Conservation (phyloP, 2,888 invertebrate species). For the Liodrosophila aerea region DNA sequence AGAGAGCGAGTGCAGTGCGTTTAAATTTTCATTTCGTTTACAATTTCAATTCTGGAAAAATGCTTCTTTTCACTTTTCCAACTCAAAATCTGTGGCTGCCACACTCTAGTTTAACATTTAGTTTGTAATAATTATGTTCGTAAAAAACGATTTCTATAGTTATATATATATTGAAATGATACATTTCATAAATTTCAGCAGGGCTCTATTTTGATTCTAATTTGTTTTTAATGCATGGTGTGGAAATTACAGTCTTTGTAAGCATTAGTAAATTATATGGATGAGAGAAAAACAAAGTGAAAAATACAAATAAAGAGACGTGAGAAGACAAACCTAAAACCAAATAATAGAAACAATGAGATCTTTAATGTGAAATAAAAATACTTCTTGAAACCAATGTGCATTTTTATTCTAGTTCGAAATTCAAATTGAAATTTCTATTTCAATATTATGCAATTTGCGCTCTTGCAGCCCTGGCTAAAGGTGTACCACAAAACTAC, state of each 20-base stretch:
- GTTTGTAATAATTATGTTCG: too few species aligned
- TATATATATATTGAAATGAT: constrained; percentile 1
- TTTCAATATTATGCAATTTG: too few species aligned
- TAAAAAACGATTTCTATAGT: background rate
- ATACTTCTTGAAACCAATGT: constrained; percentile 48
- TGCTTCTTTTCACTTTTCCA: constrained; percentile 9
- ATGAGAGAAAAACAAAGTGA: constrained; percentile 39
- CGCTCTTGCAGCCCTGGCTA: too few species aligned
- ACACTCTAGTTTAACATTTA: constrained; percentile 48
- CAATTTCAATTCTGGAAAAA: too few species aligned
- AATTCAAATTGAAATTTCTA: too few species aligned
- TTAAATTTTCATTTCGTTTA: too few species aligned
- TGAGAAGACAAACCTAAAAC: constrained; percentile 48
- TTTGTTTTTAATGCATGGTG: constrained; percentile 45
- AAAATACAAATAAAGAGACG: constrained; percentile 55
- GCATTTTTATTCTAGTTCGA: background rate
- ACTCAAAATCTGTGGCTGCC: constrained; percentile 64
- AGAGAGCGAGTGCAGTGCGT: background rate
- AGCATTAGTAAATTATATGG: constrained; percentile 70
- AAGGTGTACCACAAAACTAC: too few species aligned
- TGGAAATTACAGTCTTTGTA: constrained; percentile 66
- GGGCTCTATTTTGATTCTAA: constrained; percentile 18
- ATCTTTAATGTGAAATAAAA: constrained; percentile 70
- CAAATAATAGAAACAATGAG: constrained; percentile 39
- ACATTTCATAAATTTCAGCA: constrained; percentile 5